phyloP scores from a whole-genome alignment of 2,797 vertebrate species.

The Decapterus maruadsi region DNA sequence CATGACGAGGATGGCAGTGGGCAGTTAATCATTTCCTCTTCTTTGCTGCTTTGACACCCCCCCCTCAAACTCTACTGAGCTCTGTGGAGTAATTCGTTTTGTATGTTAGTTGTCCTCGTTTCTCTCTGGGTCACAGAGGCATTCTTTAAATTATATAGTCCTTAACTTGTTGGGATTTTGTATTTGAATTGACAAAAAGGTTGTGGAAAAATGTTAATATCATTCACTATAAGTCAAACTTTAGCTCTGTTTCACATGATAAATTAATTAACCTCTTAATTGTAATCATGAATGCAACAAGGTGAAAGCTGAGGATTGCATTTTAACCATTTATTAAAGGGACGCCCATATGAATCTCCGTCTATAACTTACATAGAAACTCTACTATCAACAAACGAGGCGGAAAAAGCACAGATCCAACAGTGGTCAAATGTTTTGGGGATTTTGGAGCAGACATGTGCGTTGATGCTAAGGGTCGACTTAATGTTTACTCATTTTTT shows the following conservation, averaged over 20 bases:
- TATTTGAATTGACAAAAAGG: background rate
- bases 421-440: background rate
- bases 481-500: slow-evolving; percentile 63
- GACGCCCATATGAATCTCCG: background rate
- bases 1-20: background rate
- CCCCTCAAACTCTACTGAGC: background rate
- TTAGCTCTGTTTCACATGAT: background rate
- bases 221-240: background rate
- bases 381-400: background rate
- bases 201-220: background rate
- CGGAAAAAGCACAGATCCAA: background rate
- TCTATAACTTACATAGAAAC: background rate
- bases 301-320: background rate
- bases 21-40: slow-evolving; percentile 61
- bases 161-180: background rate
- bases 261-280: background rate
- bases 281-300: background rate
- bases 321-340: background rate
- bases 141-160: background rate
- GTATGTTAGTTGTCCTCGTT: background rate
- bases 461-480: slow-evolving; percentile 61
- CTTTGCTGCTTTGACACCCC: background rate
- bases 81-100: background rate
- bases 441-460: background rate
- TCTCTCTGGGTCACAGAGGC: background rate